phyloP scores from a whole-genome alignment of 1,140 invertebrate species.

The Temnothorax longispinosus region DNA sequence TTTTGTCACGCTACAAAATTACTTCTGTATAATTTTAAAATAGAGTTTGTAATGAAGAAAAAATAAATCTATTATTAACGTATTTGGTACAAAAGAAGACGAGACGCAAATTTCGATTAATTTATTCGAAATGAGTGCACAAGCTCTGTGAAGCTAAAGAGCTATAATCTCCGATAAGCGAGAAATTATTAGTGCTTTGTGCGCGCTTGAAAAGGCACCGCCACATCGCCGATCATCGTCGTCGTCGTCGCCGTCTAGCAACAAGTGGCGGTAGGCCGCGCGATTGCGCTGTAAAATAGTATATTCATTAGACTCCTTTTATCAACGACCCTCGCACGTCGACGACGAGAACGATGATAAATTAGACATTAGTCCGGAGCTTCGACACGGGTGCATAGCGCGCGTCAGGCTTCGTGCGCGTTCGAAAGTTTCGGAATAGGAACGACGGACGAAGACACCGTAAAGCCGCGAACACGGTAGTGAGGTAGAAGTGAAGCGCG shows the following conservation, averaged over 20 bases:
- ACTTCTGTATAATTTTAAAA: neutral
- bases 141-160: neutral
- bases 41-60: neutral
- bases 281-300: constrained; percentile 31
- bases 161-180: constrained; percentile 20
- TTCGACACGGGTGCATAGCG: constrained; percentile 9
- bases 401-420: neutral
- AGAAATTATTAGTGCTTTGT: constrained; percentile 54
- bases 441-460: constrained; percentile 39
- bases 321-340: constrained; percentile 21
- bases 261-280: constrained; percentile 67
- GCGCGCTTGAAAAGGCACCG: constrained; percentile 44
- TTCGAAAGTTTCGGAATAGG: constrained; percentile 63
- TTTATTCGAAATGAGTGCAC: neutral
- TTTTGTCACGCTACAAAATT: neutral
- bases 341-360: constrained; percentile 50
- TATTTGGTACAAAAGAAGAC: neutral
- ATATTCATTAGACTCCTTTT: constrained; percentile 66
- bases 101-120: neutral
- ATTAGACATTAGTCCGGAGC: constrained; percentile 55
- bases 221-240: constrained; percentile 20
- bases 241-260: constrained; percentile 54
- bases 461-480: constrained; percentile 57
- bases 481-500: constrained; percentile 53
- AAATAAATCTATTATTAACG: neutral